Evolutionary conservation across 2,113 vertebrate species (phyloP).

Genomic region (Anoura caudifer): DNA sequence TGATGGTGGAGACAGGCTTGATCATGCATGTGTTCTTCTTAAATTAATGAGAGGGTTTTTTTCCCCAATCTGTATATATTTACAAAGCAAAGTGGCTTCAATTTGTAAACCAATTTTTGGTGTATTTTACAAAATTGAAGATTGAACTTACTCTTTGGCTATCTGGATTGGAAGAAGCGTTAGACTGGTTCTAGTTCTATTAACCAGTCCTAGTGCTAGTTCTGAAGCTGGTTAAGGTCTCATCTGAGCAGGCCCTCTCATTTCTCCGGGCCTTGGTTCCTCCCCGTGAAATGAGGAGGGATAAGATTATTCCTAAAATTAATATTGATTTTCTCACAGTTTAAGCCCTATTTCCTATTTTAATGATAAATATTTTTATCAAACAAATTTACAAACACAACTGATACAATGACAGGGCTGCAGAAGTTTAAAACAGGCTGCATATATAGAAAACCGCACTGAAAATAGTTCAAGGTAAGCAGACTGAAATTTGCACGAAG

Average conservation of each 20-base stretch:
- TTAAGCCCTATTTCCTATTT: neutral
- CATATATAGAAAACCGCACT: neutral
- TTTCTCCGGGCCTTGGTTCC: neutral
- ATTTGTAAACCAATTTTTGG: neutral
- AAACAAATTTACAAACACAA: neutral
- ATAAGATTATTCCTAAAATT: neutral
- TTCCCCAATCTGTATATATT: neutral
- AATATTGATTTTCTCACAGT: neutral
- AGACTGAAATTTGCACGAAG: neutral
- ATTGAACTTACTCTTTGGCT: neutral
- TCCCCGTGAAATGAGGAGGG: neutral
- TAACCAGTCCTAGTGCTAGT: neutral
- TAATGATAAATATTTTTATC: neutral
- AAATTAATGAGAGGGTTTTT: neutral
- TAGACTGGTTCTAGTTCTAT: neutral
- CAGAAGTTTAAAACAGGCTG: neutral
- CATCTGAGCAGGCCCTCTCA: neutral
- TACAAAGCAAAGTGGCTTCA: neutral
- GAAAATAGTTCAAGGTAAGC: neutral
- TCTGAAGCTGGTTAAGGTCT: neutral
- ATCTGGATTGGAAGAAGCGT: neutral
- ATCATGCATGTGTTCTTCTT: neutral
- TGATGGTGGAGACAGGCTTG: neutral
- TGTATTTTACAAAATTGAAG: conserved; percentile 18
- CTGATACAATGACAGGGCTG: neutral